Conservation (phyloP, 2,888 invertebrate genomes). For the Branchellion lobata region DNA sequence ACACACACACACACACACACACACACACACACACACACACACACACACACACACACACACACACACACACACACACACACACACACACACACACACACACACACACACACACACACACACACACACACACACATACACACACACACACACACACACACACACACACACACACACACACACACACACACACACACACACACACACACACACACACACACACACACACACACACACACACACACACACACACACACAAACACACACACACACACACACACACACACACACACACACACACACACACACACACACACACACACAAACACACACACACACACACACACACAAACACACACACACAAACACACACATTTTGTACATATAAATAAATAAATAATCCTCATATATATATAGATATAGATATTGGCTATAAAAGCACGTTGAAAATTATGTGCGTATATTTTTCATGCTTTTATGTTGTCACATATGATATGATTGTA, state of each 20-base stretch:
- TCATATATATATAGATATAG: no score
- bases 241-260: conserved; percentile 7
- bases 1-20: no score
- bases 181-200: background rate
- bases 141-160: background rate
- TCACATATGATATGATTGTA: no score
- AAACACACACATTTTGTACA: background rate
- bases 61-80: conserved; percentile 48
- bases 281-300: conserved; percentile 6
- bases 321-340: conserved; percentile 18
- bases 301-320: conserved; percentile 13
- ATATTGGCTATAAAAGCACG: no score
- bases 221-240: conserved; percentile 29
- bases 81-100: background rate
- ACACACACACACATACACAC: conserved; percentile 2
- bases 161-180: conserved; percentile 7
- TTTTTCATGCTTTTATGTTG: no score
- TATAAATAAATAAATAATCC: no score
- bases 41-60: no score
- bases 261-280: conserved; percentile 14
- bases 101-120: background rate
- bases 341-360: conserved; percentile 1
- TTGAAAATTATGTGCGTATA: no score
- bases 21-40: no score
- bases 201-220: conserved; percentile 13